These are phyloP conservation scores for Lacanobia wlatinum DNA, from an alignment of 2,888 invertebrate genomes.

Conservation along the genomic window DNA sequence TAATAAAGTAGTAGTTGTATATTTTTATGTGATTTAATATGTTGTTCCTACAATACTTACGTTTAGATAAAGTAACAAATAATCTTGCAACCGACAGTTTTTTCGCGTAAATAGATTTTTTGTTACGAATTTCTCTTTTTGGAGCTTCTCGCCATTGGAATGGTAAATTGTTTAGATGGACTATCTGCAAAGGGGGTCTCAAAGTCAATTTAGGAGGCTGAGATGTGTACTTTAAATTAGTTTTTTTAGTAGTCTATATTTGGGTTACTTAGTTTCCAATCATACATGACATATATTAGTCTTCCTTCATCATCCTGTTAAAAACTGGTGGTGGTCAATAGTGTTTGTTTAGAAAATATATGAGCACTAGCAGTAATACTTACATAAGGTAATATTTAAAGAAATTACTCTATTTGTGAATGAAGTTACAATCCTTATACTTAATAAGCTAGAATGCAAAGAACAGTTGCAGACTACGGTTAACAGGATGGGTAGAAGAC, in stretches of 20 bases:
- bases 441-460: background rate
- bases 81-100: constrained; percentile 7
- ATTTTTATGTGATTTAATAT: background rate
- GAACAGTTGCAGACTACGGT: background rate
- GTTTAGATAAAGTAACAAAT: constrained; percentile 35
- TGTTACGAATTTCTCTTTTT: background rate
- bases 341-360: background rate
- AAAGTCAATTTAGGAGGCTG: background rate
- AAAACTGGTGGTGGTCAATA: background rate
- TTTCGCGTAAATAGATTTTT: background rate
- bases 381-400: no score
- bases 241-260: no score
- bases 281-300: background rate
- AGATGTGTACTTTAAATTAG: no score
- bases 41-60: constrained; percentile 34
- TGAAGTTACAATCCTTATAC: background rate
- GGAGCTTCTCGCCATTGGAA: constrained; percentile 44
- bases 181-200: constrained; percentile 43
- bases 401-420: no score
- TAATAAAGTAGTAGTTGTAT: background rate
- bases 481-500: background rate
- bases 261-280: no score
- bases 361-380: background rate
- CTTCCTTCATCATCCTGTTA: background rate
- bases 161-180: constrained; percentile 48